These are phyloP conservation scores for Acronicta aceris DNA, from an alignment of 2,888 invertebrate genomes.

Conservation along the genomic window DNA sequence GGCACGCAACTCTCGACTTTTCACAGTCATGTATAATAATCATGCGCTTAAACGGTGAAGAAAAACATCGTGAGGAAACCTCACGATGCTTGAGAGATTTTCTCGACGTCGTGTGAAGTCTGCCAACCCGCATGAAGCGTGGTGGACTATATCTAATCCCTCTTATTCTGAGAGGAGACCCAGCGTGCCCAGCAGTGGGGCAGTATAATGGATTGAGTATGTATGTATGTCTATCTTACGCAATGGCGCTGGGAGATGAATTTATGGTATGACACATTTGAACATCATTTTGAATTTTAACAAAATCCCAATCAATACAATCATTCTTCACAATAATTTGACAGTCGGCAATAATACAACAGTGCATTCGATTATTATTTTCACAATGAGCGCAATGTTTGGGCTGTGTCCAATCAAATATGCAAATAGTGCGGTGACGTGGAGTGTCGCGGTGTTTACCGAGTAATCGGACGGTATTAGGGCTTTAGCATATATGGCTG, in stretches of 20 bases:
- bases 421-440: slow-evolving; percentile 67
- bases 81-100: too few relatives aligned
- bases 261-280: neutral
- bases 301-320: slow-evolving; percentile 4
- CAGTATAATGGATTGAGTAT: too few relatives aligned
- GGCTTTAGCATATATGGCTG: slow-evolving; percentile 14
- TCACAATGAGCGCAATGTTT: slow-evolving; percentile 67
- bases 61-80: too few relatives aligned
- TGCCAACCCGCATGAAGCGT: too few relatives aligned
- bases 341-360: slow-evolving; percentile 29
- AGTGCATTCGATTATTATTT: slow-evolving; percentile 53
- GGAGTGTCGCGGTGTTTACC: slow-evolving; percentile 42
- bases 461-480: slow-evolving; percentile 33
- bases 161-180: too few relatives aligned
- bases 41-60: too few relatives aligned
- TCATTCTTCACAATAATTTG: slow-evolving; percentile 15
- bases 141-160: too few relatives aligned
- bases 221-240: too few relatives aligned
- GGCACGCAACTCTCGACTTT: too few relatives aligned
- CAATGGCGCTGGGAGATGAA: neutral
- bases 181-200: too few relatives aligned
- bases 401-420: slow-evolving; percentile 74
- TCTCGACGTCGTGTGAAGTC: too few relatives aligned
- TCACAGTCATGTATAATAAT: too few relatives aligned
- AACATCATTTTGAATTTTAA: neutral